Evolutionary conservation across 2,888 invertebrate genomes (phyloP), one percentile per base, ranked within the genome.

Genomic region (Octonoba sinensis): DNA sequence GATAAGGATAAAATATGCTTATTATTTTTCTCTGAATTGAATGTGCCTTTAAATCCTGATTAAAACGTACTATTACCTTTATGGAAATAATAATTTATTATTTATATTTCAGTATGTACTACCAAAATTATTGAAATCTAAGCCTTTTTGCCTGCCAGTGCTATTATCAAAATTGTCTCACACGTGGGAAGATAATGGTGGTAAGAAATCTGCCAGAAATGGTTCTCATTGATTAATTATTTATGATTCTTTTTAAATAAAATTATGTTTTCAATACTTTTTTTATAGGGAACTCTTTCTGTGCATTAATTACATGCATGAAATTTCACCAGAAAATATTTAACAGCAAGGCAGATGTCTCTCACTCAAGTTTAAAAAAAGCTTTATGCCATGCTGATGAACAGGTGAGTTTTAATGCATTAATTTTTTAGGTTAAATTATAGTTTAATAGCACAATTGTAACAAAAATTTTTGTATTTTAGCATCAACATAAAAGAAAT

Each of bases 361-460:
- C 70, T 22, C 3, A 12, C 36, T 24, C 16, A 22, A 75, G 64
- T 59, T 18, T 82, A 15, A n/a, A 13, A 27, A 70, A 64, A 51
- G 81, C 74, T 20, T 44, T 82, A 1, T 70, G 49, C 51, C 81
- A 82, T 71, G 65, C 64, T 57, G 74, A 82, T 65, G 81, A 82
- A 51, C 74, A 75, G 59, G 81, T 82, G 44, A 49, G 16, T 22
- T 49, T 24, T 6, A 8, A 20, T 60, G 6, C 1, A 16, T 27
- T 64, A 36, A 27, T 73, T 16, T 47, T 0, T 20, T 20, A 11
- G 6, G n/a, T n/a, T n/a, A 22, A 59, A 22, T 24, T 24, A 20
- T 59, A 22, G 12, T 59, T 22, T 22, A 24, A 24, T 24, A 24
- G 24, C n/a, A n/a, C n/a, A n/a, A n/a, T 66, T 22, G 6, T 49